Percentiles rank a stretch among this genome's conserved stretches.
phyloP scores from a whole-genome alignment of 2,888 invertebrate genomes.

The Aradus depressus region DNA sequence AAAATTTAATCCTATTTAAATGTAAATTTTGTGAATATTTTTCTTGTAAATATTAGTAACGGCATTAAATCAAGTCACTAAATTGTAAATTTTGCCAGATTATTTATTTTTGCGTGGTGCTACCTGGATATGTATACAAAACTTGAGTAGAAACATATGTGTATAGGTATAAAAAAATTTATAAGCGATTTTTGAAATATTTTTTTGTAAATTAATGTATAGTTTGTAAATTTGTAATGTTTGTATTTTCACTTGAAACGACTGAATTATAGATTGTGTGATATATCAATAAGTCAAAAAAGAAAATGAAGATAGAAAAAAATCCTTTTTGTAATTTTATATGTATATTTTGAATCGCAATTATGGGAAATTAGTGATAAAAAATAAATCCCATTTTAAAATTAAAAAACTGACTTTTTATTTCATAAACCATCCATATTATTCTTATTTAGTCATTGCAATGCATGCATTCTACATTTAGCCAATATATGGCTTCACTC shows the following conservation, averaged over 20 bases:
- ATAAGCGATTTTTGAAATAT: slow-evolving; percentile 2
- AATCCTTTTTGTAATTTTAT: slow-evolving; percentile 24
- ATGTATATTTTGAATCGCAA: slow-evolving; percentile 22
- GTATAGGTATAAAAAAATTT: slow-evolving; percentile 7
- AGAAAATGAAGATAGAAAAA: no score
- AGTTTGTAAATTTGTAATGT: slow-evolving; percentile 14
- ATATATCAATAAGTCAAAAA: slow-evolving; percentile 26
- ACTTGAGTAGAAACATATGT: no score
- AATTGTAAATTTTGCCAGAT: slow-evolving; percentile 23
- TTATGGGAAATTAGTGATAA: slow-evolving; percentile 24
- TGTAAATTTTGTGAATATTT: slow-evolving; percentile 20
- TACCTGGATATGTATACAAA: slow-evolving; percentile 21
- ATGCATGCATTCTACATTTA: no score
- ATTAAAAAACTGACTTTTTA: slow-evolving; percentile 18
- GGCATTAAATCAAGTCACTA: slow-evolving; percentile 21
- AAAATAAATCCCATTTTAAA: slow-evolving; percentile 27
- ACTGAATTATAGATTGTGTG: slow-evolving; percentile 27
- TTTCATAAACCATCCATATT: slow-evolving; percentile 6
- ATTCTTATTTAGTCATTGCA: no score
- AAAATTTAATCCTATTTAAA: slow-evolving; percentile 19
- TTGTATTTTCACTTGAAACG: slow-evolving; percentile 23
- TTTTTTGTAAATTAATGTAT: slow-evolving; percentile 13
- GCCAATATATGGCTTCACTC: no score
- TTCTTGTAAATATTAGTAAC: slow-evolving; percentile 17
- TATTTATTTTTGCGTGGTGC: slow-evolving; percentile 23